Conservation (phyloP, 64 coral and sea anemone species). For the Porites lutea region DNA sequence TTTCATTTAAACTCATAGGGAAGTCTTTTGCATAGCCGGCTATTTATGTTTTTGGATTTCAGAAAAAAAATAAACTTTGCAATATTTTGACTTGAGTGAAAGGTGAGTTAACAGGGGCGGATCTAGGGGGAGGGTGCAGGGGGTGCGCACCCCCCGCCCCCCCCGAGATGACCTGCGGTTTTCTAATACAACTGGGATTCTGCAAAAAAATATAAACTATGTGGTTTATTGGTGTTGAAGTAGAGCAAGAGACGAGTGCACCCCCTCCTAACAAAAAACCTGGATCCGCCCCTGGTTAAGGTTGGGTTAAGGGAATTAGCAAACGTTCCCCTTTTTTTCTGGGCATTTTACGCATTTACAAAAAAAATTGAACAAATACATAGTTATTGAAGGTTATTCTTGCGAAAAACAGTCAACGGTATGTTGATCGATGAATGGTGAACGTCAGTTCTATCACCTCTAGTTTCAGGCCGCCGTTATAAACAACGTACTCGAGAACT, state of each 20-base stretch:
- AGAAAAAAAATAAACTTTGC: slow-evolving; percentile 15
- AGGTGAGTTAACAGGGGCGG: background rate
- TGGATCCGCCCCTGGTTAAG: background rate
- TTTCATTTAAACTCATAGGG: background rate
- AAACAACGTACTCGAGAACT: slow-evolving; percentile 9
- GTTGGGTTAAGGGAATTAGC: slow-evolving; percentile 4
- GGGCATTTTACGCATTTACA: slow-evolving; percentile 1
- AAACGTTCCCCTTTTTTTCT: background rate
- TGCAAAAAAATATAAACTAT: no score
- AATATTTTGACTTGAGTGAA: slow-evolving; percentile 15
- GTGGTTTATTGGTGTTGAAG: no score
- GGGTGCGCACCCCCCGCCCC: no score
- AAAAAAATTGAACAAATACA: slow-evolving; percentile 17
- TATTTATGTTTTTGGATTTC: background rate
- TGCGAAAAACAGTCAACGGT: slow-evolving; percentile 1
- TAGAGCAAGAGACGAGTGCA: no score
- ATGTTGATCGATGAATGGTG: slow-evolving; percentile 24
- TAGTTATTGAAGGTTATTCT: slow-evolving; percentile 17
- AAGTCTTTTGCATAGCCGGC: background rate
- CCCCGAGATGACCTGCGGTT: no score
- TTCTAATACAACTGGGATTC: background rate
- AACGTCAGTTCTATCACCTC: slow-evolving; percentile 15
- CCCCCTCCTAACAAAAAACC: no score
- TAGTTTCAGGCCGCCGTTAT: background rate
- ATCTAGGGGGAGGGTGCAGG: no score